phyloP scores from a whole-genome alignment of 2,113 vertebrate genomes.

The Apeltes quadracus region DNA sequence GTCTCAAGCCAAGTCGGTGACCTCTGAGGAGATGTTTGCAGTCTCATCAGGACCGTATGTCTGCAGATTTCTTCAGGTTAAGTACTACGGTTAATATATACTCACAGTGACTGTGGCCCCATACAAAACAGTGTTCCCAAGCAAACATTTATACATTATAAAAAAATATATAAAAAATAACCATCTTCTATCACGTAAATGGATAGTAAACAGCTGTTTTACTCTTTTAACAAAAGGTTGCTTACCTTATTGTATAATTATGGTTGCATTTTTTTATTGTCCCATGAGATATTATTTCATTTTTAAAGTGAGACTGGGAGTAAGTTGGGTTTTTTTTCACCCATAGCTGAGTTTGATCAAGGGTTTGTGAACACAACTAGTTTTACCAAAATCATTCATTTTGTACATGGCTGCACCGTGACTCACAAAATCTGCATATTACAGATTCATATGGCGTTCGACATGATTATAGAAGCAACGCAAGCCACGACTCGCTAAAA shows the following conservation, averaged over 20 bases:
- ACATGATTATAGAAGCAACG: constrained; percentile 43
- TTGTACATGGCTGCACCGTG: constrained; percentile 9
- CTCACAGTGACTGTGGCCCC: constrained; percentile 13
- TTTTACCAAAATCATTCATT: constrained; percentile 28
- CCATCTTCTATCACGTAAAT: not conserved
- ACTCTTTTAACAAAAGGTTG: not conserved
- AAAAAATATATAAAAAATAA: constrained; percentile 4
- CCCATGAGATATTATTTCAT: not conserved
- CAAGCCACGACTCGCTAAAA: constrained; percentile 54
- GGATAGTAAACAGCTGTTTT: constrained; percentile 1
- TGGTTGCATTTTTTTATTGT: not conserved
- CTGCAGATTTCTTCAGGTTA: constrained; percentile 54
- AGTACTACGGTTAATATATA: constrained; percentile 50
- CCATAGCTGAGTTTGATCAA: constrained; percentile 6
- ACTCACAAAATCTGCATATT: constrained; percentile 50
- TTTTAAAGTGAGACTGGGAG: constrained; percentile 5
- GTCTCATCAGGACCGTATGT: constrained; percentile 45
- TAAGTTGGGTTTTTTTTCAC: not conserved
- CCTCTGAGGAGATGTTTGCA: constrained; percentile 67
- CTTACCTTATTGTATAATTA: not conserved
- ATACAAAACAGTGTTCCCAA: constrained; percentile 11
- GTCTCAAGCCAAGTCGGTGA: constrained; percentile 66
- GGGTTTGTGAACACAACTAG: constrained; percentile 13
- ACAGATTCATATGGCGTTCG: constrained; percentile 36
- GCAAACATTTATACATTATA: constrained; percentile 16